Evolutionary conservation across 1,140 invertebrate genomes (phyloP), one percentile per base, ranked within the genome.

Genomic region (Philaenus spumarius): DNA sequence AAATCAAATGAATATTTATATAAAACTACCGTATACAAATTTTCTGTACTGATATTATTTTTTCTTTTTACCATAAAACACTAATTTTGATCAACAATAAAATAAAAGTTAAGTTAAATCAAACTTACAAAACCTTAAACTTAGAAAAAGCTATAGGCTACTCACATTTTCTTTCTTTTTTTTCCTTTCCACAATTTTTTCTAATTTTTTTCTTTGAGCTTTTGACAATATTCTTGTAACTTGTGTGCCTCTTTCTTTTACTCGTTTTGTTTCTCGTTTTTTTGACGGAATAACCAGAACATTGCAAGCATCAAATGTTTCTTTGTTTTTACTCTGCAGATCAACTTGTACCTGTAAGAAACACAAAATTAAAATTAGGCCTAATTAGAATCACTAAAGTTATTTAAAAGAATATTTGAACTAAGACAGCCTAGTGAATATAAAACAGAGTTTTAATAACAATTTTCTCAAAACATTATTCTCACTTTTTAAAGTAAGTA

Each of bases 141-240:
- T 45, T n/a, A n/a, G n/a, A n/a, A n/a, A n/a, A 4, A 54, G 1
- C 14, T 4, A 54, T 15, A n/a, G 7, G 2, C 15, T 6, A 48
- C 80, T 80, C 80, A 95, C 91, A 71, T 88, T 84, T 68, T 82
- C 80, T 71, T 95, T 95, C 64, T 95, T 95, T 66, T 90, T 82
- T 67, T 94, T 95, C 56, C 81, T 82, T 51, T 93, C 87, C 1
- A 95, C 79, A 73, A 97, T 82, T 74, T 93, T 87, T 68, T 95
- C 84, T 26, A 96, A 73, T 63, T 80, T 75, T 72, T 95, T 96
- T 52, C 89, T 78, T 64, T 93, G 87, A 66, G 91, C 94, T 64
- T 93, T 95, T 0, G 88, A 89, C 3, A 96, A 73, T 39, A 91
- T 80, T 68, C 79, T 82, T 5, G 78, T 81, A 34, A 77, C 75